phyloP scores from a whole-genome alignment of 2,797 vertebrate species.

The Cichlasoma orientale region DNA sequence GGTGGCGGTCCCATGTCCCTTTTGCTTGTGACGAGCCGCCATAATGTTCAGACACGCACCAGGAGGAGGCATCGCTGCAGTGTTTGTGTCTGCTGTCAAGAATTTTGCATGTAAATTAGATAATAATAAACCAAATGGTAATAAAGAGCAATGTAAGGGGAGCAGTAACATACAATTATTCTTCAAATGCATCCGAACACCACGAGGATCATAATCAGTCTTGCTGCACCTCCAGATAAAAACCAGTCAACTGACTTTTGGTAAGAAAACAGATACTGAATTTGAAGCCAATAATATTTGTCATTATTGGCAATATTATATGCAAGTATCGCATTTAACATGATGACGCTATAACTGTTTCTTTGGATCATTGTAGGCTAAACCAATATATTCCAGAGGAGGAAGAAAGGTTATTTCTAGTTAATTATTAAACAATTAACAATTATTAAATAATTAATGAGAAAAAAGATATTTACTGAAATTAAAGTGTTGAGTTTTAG shows the following conservation, averaged over 20 bases:
- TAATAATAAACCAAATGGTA: neutral
- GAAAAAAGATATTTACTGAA: neutral
- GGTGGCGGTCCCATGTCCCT: constrained; percentile 55
- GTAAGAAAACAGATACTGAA: neutral
- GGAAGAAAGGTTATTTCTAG: no score
- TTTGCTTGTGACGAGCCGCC: constrained; percentile 58
- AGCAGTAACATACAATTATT: neutral
- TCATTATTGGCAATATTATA: no score
- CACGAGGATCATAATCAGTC: neutral
- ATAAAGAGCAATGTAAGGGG: neutral
- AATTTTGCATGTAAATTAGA: neutral
- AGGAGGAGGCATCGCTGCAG: constrained; percentile 66
- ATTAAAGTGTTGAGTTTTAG: neutral
- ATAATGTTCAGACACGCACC: constrained; percentile 74
- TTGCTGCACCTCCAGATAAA: neutral
- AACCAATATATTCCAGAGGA: no score
- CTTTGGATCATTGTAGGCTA: no score
- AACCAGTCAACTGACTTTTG: neutral
- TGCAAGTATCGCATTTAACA: no score
- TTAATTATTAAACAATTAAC: no score
- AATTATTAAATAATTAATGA: no score
- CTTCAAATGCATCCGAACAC: neutral
- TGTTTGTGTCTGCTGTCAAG: neutral
- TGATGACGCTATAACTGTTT: no score
- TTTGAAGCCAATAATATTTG: no score